phyloP scores from a whole-genome alignment of 2,797 vertebrate species.

The Enteromius argenteus region DNA sequence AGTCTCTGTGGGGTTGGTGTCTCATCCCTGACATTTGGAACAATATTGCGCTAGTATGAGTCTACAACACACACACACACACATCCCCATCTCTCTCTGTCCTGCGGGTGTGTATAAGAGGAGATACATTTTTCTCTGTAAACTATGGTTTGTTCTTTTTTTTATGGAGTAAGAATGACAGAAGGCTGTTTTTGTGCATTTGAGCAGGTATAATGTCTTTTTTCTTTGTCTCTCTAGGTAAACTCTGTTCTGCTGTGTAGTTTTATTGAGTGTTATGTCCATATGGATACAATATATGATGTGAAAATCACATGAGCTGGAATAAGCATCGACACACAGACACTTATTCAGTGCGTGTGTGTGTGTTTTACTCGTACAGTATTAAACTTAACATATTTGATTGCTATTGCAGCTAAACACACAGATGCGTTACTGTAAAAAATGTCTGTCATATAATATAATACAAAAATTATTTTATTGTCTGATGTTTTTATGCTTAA shows the following conservation, averaged over 20 bases:
- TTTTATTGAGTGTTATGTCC: conserved; percentile 39
- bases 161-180: not conserved
- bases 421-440: not conserved
- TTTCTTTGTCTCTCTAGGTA: conserved; percentile 12
- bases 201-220: conserved; percentile 6
- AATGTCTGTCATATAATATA: not conserved
- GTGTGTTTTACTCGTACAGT: not conserved
- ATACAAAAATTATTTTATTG: not conserved
- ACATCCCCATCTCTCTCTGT: conserved; percentile 38
- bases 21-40: conserved; percentile 62
- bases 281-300: not conserved
- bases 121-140: conserved; percentile 56
- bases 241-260: not conserved
- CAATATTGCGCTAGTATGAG: conserved; percentile 58
- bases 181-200: conserved; percentile 15
- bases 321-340: not conserved
- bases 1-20: conserved; percentile 53
- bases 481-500: conserved; percentile 12
- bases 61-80: conserved; percentile 9
- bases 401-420: conserved; percentile 8
- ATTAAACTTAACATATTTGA: conserved; percentile 1
- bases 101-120: conserved; percentile 59
- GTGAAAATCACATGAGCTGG: not conserved
- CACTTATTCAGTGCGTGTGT: not conserved
- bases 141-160: conserved; percentile 1